Percentiles rank a stretch among this genome's conserved stretches.
Evolutionary conservation across 2,888 invertebrate genomes (phyloP).

Genomic region (Polyommatus icarus): DNA sequence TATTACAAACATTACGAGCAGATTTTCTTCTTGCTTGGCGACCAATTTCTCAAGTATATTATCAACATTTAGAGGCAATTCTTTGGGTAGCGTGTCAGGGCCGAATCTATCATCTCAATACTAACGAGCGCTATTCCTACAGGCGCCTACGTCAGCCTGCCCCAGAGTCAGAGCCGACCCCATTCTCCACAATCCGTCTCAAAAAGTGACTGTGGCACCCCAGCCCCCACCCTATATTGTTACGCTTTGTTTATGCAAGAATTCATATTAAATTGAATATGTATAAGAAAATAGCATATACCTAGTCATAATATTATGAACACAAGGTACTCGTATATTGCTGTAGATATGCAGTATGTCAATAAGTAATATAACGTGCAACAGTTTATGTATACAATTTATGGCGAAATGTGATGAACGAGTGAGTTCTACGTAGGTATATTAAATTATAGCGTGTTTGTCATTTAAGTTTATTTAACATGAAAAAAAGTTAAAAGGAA

Average conservation of each 20-base stretch:
- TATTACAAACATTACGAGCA: no score
- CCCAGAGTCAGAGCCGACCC: not conserved
- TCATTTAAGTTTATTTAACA: no score
- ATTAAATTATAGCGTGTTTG: not conserved
- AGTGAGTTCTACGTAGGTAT: not conserved
- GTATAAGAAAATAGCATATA: not conserved
- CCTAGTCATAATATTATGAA: no score
- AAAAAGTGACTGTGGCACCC: no score
- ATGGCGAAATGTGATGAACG: no score
- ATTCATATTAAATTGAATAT: not conserved
- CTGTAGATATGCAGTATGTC: no score
- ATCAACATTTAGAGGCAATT: slow-evolving; percentile 4
- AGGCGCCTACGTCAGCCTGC: slow-evolving; percentile 9
- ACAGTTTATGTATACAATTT: no score
- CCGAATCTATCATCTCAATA: slow-evolving; percentile 22
- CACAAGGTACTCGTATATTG: no score
- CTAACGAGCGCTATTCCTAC: not conserved
- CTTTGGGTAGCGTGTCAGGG: slow-evolving; percentile 17
- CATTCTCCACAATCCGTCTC: not conserved
- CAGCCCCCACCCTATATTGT: not conserved
- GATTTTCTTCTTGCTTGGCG: no score
- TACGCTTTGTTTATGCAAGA: not conserved
- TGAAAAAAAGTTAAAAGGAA: no score
- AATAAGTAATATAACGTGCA: no score
- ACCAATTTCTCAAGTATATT: no score